Evolutionary conservation across 2,797 vertebrate genomes (phyloP).

Genomic region (Chelon labrosus): DNA sequence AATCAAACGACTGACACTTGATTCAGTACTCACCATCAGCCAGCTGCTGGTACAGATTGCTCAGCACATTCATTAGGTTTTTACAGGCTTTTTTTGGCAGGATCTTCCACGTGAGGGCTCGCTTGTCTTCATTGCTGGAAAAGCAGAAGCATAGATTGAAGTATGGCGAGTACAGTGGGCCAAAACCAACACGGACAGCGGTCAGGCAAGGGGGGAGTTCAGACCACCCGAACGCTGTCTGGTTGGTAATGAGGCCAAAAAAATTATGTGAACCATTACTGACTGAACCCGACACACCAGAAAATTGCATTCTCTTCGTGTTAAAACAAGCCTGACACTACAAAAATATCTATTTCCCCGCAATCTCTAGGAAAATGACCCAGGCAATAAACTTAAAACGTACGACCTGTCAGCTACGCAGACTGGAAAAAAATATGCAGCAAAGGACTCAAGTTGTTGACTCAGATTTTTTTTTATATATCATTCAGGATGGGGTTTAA

Average conservation of each 20-base stretch:
- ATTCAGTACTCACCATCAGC: constrained; percentile 89
- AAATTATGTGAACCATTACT: constrained; percentile 34
- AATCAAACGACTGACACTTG: not conserved
- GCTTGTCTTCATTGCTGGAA: constrained; percentile 93
- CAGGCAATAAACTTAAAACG: constrained; percentile 51
- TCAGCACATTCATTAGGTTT: constrained; percentile 96
- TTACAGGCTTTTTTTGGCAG: constrained; percentile 99
- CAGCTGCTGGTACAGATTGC: constrained; percentile 92
- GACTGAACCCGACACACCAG: constrained; percentile 26
- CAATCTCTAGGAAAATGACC: constrained; percentile 20
- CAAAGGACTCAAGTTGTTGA: not conserved
- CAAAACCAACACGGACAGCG: constrained; percentile 48
- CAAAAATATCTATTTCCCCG: constrained; percentile 49
- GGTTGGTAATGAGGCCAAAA: constrained; percentile 34
- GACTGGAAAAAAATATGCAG: constrained; percentile 18
- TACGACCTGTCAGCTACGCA: constrained; percentile 35
- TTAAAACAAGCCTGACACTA: constrained; percentile 44
- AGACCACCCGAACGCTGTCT: constrained; percentile 49
- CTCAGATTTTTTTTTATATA: too few relatives aligned
- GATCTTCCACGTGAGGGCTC: constrained; percentile 94
- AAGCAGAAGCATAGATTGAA: constrained; percentile 51
- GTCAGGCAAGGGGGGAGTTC: not conserved
- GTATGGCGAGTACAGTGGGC: constrained; percentile 15
- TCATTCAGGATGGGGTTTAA: too few relatives aligned
- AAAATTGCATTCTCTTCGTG: constrained; percentile 37